Percentiles rank a stretch among this genome's conserved stretches.
Evolutionary conservation across 2,797 vertebrate species (phyloP).

Genomic region (Gadopsis bispinosus): DNA sequence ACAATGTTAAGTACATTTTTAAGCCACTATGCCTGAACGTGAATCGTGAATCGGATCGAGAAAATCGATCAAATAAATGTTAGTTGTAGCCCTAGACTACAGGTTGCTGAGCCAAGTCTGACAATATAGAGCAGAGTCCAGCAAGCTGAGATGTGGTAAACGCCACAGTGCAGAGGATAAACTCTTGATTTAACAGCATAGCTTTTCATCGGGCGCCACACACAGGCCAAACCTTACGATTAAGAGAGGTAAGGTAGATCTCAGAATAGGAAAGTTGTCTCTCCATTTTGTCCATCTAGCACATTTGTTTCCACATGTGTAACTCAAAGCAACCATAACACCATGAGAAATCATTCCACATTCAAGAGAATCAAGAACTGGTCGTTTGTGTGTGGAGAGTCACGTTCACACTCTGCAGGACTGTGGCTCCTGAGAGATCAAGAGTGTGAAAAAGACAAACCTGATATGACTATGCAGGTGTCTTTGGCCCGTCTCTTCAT

Average conservation of each 20-base stretch:
- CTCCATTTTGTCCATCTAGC: background rate
- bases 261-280: background rate
- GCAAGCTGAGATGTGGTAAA: background rate
- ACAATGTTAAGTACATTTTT: background rate
- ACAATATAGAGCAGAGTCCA: background rate
- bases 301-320: background rate
- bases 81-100: background rate
- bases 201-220: slow-evolving; percentile 16
- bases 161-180: background rate
- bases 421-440: background rate
- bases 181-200: background rate
- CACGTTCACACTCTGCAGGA: background rate
- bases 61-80: background rate
- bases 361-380: no score
- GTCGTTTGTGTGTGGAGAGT: background rate
- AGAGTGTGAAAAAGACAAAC: slow-evolving; percentile 61
- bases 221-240: background rate
- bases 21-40: no score
- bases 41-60: background rate
- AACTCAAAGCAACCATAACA: background rate
- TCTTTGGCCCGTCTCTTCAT: slow-evolving; percentile 94
- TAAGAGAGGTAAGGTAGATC: background rate
- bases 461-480: slow-evolving; percentile 97
- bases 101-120: background rate
- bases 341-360: background rate